Evolutionary conservation across 1,140 invertebrate species (phyloP).

Genomic region (Drosophila persimilis): DNA sequence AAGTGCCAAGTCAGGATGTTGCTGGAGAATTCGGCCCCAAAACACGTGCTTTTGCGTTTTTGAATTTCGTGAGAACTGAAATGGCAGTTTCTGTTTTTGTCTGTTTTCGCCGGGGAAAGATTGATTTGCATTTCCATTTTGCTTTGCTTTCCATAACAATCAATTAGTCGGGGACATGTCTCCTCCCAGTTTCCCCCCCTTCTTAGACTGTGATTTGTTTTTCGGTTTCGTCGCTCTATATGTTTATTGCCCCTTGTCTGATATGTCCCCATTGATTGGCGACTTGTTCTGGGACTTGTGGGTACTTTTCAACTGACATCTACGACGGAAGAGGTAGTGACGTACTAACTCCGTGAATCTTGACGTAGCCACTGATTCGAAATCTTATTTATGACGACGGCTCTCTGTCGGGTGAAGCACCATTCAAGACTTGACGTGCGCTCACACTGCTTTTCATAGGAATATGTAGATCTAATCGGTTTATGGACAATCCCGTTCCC

Average conservation of each 20-base stretch:
- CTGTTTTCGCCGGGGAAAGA: slow-evolving; percentile 6
- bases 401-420: slow-evolving; percentile 23
- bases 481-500: slow-evolving; percentile 9
- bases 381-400: slow-evolving; percentile 15
- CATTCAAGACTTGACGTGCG: slow-evolving; percentile 20
- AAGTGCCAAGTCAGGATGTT: slow-evolving; percentile 39
- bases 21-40: not conserved
- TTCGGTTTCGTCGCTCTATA: slow-evolving; percentile 13
- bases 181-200: not conserved
- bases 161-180: slow-evolving; percentile 35
- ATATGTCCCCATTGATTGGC: slow-evolving; percentile 21
- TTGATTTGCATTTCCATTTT: slow-evolving; percentile 15
- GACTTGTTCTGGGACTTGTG: not conserved
- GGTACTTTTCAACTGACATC: slow-evolving; percentile 13
- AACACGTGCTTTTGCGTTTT: slow-evolving; percentile 6
- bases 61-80: slow-evolving; percentile 20
- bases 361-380: slow-evolving; percentile 10
- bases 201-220: not conserved
- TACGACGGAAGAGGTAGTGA: not conserved
- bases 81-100: slow-evolving; percentile 3
- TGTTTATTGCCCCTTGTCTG: slow-evolving; percentile 23
- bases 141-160: slow-evolving; percentile 14
- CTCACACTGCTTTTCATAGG: slow-evolving; percentile 15
- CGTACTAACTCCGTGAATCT: slow-evolving; percentile 16
- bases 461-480: slow-evolving; percentile 31